These are phyloP conservation scores for Lasius fuliginosus DNA, from an alignment of 2,888 invertebrate genomes.

Conservation along the genomic window DNA sequence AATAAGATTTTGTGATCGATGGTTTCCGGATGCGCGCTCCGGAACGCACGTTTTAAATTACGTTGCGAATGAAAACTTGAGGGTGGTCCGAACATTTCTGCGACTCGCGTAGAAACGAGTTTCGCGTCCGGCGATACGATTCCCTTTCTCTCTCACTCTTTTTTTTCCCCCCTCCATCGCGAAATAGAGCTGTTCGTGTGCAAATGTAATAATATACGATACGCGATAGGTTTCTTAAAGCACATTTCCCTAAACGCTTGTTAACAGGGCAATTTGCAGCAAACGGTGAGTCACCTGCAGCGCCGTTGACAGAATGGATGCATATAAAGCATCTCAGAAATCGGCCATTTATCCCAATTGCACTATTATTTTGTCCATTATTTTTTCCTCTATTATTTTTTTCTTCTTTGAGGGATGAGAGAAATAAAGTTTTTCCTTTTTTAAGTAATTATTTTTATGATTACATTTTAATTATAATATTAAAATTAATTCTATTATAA, in stretches of 20 bases:
- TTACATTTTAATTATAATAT: no score
- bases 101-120: slow-evolving; percentile 61
- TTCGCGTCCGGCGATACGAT: slow-evolving; percentile 23
- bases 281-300: slow-evolving; percentile 21
- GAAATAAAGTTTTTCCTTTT: background rate
- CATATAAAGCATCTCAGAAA: background rate
- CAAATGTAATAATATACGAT: slow-evolving; percentile 36
- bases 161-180: background rate
- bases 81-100: slow-evolving; percentile 65
- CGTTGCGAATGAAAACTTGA: slow-evolving; percentile 58
- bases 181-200: slow-evolving; percentile 23
- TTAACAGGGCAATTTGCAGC: slow-evolving; percentile 16
- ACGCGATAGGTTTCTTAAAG: slow-evolving; percentile 37
- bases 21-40: slow-evolving; percentile 33
- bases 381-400: background rate
- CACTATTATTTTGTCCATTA: background rate
- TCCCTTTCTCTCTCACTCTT: slow-evolving; percentile 15
- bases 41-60: slow-evolving; percentile 26
- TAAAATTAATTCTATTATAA: no score
- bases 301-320: background rate
- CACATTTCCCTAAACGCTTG: slow-evolving; percentile 43
- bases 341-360: background rate
- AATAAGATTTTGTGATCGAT: slow-evolving; percentile 43
- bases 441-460: no score
- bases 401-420: background rate